Percentiles rank a stretch among this genome's conserved stretches.
These are phyloP conservation scores for Zalophus californianus DNA, from an alignment of 2,797 vertebrate species.

Conservation along the genomic window DNA sequence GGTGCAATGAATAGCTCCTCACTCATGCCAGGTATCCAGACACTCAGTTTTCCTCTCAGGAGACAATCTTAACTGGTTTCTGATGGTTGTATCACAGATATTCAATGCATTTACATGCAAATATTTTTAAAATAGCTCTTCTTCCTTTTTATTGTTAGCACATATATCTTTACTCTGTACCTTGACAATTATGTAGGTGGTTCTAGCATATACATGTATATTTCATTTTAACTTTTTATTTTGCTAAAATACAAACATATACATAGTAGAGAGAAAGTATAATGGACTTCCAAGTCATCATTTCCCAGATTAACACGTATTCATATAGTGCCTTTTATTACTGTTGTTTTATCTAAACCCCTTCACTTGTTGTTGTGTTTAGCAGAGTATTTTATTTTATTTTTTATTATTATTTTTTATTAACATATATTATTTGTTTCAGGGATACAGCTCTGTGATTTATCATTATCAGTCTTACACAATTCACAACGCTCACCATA, in stretches of 20 bases:
- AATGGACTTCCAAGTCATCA: neutral
- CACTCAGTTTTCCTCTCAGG: neutral
- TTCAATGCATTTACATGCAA: neutral
- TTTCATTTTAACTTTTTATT: neutral
- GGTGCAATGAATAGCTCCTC: neutral
- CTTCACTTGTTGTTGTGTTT: neutral
- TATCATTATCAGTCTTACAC: too few relatives aligned
- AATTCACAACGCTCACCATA: too few relatives aligned
- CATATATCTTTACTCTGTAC: neutral
- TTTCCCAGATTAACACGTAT: neutral
- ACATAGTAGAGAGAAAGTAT: neutral
- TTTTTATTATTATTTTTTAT: too few relatives aligned
- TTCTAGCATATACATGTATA: neutral
- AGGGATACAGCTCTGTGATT: too few relatives aligned
- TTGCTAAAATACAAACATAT: neutral
- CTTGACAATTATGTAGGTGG: neutral
- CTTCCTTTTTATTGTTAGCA: neutral
- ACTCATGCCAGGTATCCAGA: neutral
- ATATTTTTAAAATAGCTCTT: neutral
- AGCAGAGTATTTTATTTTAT: neutral
- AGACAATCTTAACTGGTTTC: neutral
- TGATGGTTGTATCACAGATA: neutral
- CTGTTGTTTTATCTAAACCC: neutral
- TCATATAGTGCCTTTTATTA: neutral
- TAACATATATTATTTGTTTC: too few relatives aligned